Evolutionary conservation across 1,140 invertebrate genomes (phyloP).

Genomic region (Diprion similis): DNA sequence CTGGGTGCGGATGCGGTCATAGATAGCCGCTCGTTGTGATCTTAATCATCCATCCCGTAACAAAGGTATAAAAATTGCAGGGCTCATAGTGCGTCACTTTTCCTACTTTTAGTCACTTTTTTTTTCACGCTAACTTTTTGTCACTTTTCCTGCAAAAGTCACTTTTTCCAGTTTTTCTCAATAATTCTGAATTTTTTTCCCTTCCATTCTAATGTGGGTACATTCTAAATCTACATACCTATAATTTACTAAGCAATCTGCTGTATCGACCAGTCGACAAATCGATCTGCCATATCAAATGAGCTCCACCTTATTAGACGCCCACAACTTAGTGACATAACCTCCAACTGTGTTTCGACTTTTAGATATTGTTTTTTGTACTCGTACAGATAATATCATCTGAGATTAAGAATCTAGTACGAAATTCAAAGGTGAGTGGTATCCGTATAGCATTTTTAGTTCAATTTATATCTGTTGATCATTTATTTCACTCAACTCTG

Average conservation of each 20-base stretch:
- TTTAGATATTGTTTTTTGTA: not conserved
- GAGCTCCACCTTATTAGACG: not conserved
- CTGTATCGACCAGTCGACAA: not conserved
- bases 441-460: not conserved
- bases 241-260: not conserved
- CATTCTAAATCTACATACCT: not conserved
- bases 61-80: not conserved
- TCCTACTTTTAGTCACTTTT: constrained; percentile 1
- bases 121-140: not conserved
- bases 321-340: not conserved
- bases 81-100: not conserved
- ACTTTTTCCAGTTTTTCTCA: not conserved
- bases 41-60: no score
- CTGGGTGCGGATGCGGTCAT: no score
- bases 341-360: constrained; percentile 1
- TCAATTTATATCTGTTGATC: not conserved
- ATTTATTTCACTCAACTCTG: not conserved
- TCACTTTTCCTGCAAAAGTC: not conserved
- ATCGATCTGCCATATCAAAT: not conserved
- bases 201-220: not conserved
- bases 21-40: no score
- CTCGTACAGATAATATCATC: not conserved
- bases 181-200: not conserved
- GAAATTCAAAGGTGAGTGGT: not conserved
- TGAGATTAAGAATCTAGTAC: not conserved